A percentile compares a stretch with the other conserved stretches of the same genome.
These are phyloP conservation scores for Cacoxenus indagator DNA, from an alignment of 2,888 invertebrate species.

Conservation along the genomic window DNA sequence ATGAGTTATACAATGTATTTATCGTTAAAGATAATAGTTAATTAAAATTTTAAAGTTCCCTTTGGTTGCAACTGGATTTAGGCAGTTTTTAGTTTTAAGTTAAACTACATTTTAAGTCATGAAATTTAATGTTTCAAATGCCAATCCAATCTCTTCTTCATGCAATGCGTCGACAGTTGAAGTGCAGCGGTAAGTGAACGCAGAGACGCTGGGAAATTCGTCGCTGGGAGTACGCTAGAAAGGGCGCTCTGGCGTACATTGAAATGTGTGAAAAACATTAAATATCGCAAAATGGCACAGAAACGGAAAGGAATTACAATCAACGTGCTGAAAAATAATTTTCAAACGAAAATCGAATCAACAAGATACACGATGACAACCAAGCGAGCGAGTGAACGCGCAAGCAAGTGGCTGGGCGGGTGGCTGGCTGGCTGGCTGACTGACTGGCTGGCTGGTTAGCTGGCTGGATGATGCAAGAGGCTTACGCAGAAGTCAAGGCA, in stretches of 20 bases:
- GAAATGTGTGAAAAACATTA: conserved; percentile 5
- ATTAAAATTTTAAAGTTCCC: too few species aligned
- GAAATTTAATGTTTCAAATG: background rate
- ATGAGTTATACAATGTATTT: too few species aligned
- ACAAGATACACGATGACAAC: conserved; percentile 29
- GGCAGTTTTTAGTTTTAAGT: too few species aligned
- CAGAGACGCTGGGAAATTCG: background rate
- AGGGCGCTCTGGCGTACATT: background rate
- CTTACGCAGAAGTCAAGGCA: too few species aligned
- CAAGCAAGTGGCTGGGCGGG: background rate
- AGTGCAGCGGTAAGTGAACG: background rate
- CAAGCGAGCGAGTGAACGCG: background rate
- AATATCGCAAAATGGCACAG: conserved; percentile 18
- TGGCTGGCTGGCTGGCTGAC: too few species aligned
- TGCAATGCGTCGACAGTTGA: background rate
- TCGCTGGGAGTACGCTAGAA: background rate
- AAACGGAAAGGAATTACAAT: conserved; percentile 28
- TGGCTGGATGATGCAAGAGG: too few species aligned
- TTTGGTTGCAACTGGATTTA: too few species aligned
- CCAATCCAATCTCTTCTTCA: too few species aligned
- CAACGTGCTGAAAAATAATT: conserved; percentile 44
- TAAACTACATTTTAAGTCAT: too few species aligned
- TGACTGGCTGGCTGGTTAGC: background rate
- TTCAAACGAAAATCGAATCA: conserved; percentile 50
- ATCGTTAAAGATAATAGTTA: too few species aligned